Evolutionary conservation across 2,113 vertebrate species (phyloP).

Genomic region (Colistium nudipinnis): DNA sequence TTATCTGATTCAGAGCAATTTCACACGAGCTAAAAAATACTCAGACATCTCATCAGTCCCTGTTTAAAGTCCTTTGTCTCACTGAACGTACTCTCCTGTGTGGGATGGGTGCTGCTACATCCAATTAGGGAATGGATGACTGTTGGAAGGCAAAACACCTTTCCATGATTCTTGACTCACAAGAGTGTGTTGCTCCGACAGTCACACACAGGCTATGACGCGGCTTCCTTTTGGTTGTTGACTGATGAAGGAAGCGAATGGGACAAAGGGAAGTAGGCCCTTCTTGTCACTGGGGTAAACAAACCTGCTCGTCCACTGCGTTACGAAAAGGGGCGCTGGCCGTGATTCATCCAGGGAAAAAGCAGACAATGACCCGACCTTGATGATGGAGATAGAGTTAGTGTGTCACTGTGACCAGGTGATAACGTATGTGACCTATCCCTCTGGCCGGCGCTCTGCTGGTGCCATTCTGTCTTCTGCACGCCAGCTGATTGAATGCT

Average conservation of each 20-base stretch:
- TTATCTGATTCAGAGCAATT: conserved; percentile 66
- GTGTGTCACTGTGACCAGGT: conserved; percentile 63
- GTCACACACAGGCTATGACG: conserved; percentile 17
- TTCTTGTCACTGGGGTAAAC: conserved; percentile 23
- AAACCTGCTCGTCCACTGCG: conserved; percentile 61
- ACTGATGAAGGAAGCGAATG: conserved; percentile 2
- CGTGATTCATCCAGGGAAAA: conserved; percentile 70
- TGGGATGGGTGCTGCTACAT: not conserved
- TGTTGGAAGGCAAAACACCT: conserved; percentile 36
- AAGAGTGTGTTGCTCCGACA: conserved; percentile 23
- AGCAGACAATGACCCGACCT: conserved; percentile 63
- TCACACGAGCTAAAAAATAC: conserved; percentile 47
- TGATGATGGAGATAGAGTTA: conserved; percentile 74
- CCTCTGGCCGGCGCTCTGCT: conserved; percentile 66
- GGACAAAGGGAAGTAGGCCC: not conserved
- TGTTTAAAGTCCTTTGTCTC: conserved; percentile 16
- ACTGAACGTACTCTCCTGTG: not conserved
- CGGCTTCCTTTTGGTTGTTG: conserved; percentile 7
- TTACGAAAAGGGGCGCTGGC: conserved; percentile 35
- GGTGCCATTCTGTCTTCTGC: conserved; percentile 80
- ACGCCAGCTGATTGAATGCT: conserved; percentile 67
- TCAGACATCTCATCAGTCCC: conserved; percentile 46
- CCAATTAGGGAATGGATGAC: conserved; percentile 16
- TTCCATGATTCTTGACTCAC: conserved; percentile 22
- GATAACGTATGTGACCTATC: conserved; percentile 78